Evolutionary conservation across 2,888 invertebrate genomes (phyloP).

Genomic region (Hydraecia micacea): DNA sequence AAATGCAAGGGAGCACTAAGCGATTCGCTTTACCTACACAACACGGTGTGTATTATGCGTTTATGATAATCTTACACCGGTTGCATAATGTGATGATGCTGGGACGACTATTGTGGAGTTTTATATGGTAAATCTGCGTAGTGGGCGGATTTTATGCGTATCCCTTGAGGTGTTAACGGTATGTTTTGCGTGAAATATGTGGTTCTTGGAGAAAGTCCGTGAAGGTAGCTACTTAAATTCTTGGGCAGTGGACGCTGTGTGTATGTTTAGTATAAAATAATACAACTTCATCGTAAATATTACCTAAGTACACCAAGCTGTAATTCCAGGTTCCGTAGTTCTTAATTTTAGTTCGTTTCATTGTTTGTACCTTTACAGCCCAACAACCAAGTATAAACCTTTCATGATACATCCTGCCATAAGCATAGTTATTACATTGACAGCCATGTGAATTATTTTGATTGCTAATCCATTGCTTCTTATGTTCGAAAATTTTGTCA

Average conservation of each 20-base stretch:
- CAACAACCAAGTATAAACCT: background rate
- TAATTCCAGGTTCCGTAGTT: background rate
- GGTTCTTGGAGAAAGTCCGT: constrained; percentile 36
- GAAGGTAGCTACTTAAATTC: constrained; percentile 16
- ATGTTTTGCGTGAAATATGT: constrained; percentile 57
- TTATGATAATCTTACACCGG: constrained; percentile 86
- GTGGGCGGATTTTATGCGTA: constrained; percentile 78
- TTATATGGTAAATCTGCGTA: constrained; percentile 80
- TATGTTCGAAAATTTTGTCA: background rate
- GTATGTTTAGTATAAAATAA: background rate
- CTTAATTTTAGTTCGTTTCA: background rate
- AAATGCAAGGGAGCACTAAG: constrained; percentile 65
- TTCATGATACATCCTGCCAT: background rate
- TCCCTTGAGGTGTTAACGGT: constrained; percentile 63
- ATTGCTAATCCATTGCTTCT: background rate
- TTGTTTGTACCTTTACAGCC: background rate
- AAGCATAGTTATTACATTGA: background rate
- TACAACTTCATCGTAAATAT: background rate
- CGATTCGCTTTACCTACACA: constrained; percentile 69
- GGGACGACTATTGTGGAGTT: constrained; percentile 79
- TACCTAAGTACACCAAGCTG: background rate
- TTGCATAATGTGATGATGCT: constrained; percentile 87
- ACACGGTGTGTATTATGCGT: constrained; percentile 76
- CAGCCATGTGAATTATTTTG: background rate
- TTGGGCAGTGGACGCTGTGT: background rate